Base-by-base conservation (phyloP, 2,797 vertebrate species). In the Rhabdophis nuchalis region DNA sequence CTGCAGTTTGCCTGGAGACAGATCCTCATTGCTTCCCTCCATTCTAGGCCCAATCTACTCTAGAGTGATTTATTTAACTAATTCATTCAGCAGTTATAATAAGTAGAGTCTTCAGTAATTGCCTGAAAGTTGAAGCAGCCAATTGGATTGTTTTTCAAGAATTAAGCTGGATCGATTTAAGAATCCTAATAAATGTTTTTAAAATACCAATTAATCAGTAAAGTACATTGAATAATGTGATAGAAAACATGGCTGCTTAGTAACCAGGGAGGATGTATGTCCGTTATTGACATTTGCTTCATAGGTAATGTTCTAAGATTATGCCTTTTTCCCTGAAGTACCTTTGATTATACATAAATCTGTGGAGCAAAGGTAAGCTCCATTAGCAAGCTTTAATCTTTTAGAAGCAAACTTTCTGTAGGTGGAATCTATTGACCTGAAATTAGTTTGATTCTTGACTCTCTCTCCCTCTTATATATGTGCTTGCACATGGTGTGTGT, bases 271-370 rank as follows among this genome's bases (percentile, higher is more conserved):
- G 88, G 94, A 93, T 94, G 91, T 92, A 91, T 96, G 93, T 93
- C 92, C 91, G 87, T 53, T 95, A 95, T 95, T 32, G 13, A 91
- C 53, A 52, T 96, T 95, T 96, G 91, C 93, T 97, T 92, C 97
- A 90, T 96, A 97, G 97, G 97, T 97, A 98, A 97, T 97, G 96
- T 96, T 97, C 96, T 97, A 98, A 98, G 98, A 97, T 96, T 97
- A 95, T 95, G 96, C 97, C 96, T 98, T 97, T 97, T 97, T 98
- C 97, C 98, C 29, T 82, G 32, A 90, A 93, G 86, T 90, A 95
- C 97, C 97, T 98, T 98, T 98, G 98, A 99, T 98, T 98, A 98
- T 97, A 98, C 97, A 98, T 98, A 98, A 98, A 98, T 98, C 98
- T 98, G 96, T 97, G 97, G 94, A 96, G 96, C 94, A 95, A 82